These are phyloP conservation scores for Rhagophthalmus giganteus DNA, from an alignment of 2,888 invertebrate genomes.

Conservation along the genomic window DNA sequence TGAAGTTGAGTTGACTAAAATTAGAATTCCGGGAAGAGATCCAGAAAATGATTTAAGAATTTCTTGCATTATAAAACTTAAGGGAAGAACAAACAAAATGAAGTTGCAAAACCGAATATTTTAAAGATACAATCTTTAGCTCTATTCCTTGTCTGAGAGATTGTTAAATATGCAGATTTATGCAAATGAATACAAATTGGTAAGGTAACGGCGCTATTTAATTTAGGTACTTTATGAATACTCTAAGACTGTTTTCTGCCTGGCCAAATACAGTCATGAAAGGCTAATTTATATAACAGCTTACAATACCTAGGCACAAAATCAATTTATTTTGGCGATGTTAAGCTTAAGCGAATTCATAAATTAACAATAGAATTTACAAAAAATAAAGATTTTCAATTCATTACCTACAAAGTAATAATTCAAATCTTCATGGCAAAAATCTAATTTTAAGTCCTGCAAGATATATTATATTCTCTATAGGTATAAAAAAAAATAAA, in stretches of 20 bases:
- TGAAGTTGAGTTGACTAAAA: conserved; percentile 13
- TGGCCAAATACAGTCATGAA: conserved; percentile 13
- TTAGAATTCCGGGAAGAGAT: conserved; percentile 7
- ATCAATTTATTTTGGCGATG: background rate
- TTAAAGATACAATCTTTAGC: conserved; percentile 26
- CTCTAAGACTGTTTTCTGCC: conserved; percentile 24
- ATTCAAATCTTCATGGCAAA: too few species aligned
- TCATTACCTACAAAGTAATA: too few species aligned
- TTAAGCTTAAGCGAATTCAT: background rate
- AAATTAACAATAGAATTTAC: too few species aligned
- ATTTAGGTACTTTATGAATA: conserved; percentile 29
- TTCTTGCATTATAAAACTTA: conserved; percentile 9
- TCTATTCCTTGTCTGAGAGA: conserved; percentile 20
- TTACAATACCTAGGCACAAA: too few species aligned
- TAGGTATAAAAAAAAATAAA: too few species aligned
- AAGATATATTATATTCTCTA: too few species aligned
- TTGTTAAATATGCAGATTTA: conserved; percentile 28
- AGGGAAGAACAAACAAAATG: conserved; percentile 13
- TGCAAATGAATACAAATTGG: conserved; percentile 32
- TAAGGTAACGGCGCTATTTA: conserved; percentile 30
- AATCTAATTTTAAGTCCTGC: too few species aligned
- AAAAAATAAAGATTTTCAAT: too few species aligned
- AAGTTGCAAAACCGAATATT: conserved; percentile 25
- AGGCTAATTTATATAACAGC: too few species aligned
- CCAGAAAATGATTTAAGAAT: conserved; percentile 20